These are phyloP conservation scores for Ellobius talpinus DNA, from an alignment of 2,113 vertebrate species.

Conservation along the genomic window DNA sequence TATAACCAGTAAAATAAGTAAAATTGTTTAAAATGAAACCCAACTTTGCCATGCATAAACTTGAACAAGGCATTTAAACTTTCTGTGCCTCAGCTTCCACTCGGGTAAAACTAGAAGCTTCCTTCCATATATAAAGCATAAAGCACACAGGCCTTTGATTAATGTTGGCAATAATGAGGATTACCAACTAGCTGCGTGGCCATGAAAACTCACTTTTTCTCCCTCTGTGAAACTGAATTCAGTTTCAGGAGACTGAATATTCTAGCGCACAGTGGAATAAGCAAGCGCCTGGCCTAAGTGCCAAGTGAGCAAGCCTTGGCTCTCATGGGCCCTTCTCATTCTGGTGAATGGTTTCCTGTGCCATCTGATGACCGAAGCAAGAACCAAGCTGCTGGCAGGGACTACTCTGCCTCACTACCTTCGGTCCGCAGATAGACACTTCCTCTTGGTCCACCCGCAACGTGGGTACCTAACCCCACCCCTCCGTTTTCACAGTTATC, in stretches of 20 bases:
- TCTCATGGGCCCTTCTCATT: background rate
- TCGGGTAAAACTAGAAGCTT: background rate
- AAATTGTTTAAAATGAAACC: background rate
- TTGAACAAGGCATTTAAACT: slow-evolving; percentile 4
- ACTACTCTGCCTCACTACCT: background rate
- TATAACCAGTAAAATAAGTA: background rate
- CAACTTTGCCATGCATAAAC: background rate
- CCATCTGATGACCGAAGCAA: background rate
- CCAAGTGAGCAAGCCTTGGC: background rate
- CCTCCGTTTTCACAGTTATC: background rate
- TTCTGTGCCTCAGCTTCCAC: background rate
- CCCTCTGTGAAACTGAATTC: background rate
- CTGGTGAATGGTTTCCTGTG: background rate
- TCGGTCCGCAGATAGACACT: background rate
- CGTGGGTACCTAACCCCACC: background rate
- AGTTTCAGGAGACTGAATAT: background rate
- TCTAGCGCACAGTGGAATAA: background rate
- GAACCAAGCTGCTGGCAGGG: background rate
- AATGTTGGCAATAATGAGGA: background rate
- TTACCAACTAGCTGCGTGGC: background rate
- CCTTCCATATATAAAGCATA: background rate
- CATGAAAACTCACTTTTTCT: background rate
- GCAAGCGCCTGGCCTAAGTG: accelerated
- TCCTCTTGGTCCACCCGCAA: background rate
- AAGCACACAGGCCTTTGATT: background rate